Base-by-base conservation (phyloP, 2,888 invertebrate genomes). In the Phanerotoma sp. region DNA sequence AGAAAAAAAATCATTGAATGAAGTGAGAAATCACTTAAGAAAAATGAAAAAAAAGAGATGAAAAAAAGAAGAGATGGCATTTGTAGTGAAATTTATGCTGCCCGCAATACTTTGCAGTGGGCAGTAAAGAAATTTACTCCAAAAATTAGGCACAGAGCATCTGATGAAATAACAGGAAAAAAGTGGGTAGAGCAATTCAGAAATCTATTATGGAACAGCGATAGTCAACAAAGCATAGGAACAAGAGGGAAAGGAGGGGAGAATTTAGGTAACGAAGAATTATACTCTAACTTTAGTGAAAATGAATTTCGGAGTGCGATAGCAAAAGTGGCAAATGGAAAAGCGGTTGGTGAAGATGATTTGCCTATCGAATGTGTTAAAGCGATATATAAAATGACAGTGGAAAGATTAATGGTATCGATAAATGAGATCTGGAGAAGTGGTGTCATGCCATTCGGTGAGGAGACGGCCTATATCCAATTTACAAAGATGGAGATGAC, bases 401-500 rank as follows among this genome's bases (percentile, higher is more conserved):
- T 1, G 4, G 11, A 32, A 11, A 45, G 21, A 21, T 15, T 42
- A 6, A 3, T 9, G n/a, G 37, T 35, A 10, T 10, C 45, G 2
- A 16, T 54, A 9, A 13, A 35, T 2, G 18, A 42, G 2, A 32
- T 54, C 3, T 47, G 42, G 28, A 25, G 22, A 1, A 6, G 15
- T 13, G 37, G 25, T 18, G 11, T 10, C 13, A 13, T 54, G 11
- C 47, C 42, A 16, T 11, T 20, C 22, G 38, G 38, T 3, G 51
- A 40, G 44, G 28, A 25, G 20, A 52, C 16, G 18, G 49, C 51
- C 4, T 16, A 11, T 2, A 44, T 3, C 53, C 52, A 11, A 45
- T 52, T 6, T 40, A 18, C 9, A 57, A 57, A 33, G 22, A 33
- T 16, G 52, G 53, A n/a, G 46, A 49, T 1, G 32, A 18, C 16